Evolutionary conservation across 2,797 vertebrate species (phyloP).

Genomic region (Pachyuromys duprasi): DNA sequence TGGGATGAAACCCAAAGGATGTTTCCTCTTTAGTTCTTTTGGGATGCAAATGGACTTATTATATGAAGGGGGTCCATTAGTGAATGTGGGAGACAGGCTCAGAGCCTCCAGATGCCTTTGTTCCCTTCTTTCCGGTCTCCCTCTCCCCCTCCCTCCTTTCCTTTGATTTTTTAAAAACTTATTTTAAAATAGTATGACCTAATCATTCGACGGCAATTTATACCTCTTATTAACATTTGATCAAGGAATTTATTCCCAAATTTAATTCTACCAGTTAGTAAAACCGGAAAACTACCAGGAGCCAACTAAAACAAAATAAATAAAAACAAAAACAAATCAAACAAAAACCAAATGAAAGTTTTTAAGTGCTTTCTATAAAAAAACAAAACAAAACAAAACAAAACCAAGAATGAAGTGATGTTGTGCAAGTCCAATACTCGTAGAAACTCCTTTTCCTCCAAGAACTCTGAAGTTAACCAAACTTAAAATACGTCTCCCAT

Average conservation of each 20-base stretch:
- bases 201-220: neutral
- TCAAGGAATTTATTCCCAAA: slow-evolving; percentile 20
- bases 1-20: slow-evolving; percentile 20
- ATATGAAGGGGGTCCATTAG: neutral
- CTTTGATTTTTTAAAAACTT: neutral
- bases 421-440: slow-evolving; percentile 6
- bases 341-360: neutral
- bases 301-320: neutral
- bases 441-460: neutral
- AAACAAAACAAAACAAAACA: neutral
- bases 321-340: neutral
- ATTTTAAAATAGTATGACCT: slow-evolving; percentile 34
- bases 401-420: neutral
- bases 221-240: slow-evolving; percentile 49
- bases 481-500: neutral
- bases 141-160: neutral
- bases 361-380: slow-evolving; percentile 3
- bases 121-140: neutral
- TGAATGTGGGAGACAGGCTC: neutral
- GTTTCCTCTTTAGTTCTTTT: neutral
- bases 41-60: slow-evolving; percentile 37
- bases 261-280: slow-evolving; percentile 29
- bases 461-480: neutral
- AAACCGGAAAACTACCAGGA: slow-evolving; percentile 15
- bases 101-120: neutral